Evolutionary conservation across 2,888 invertebrate species (phyloP).

Genomic region (Sinhomidia bicolor): DNA sequence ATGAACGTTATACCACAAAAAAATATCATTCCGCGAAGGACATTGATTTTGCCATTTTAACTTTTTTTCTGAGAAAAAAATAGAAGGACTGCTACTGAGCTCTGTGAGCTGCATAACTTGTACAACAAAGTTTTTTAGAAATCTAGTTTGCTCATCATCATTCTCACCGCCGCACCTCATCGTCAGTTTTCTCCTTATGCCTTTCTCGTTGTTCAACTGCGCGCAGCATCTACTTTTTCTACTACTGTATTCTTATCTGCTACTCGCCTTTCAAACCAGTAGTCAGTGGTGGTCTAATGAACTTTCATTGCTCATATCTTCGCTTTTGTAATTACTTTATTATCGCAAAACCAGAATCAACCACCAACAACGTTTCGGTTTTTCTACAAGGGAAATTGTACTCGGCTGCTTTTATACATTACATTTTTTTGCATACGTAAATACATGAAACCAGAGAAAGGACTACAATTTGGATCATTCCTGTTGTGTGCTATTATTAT

Average conservation of each 20-base stretch:
- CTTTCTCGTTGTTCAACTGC: conserved; percentile 19
- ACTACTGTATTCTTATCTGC: conserved; percentile 9
- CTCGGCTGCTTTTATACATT: background rate
- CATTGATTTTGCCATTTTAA: conserved; percentile 70
- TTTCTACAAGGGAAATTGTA: background rate
- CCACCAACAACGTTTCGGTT: background rate
- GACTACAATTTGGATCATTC: conserved; percentile 24
- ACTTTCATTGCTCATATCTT: conserved; percentile 61
- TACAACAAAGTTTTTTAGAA: background rate
- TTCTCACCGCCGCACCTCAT: background rate
- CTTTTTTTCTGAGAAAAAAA: background rate
- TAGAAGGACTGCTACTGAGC: background rate
- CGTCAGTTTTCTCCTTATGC: background rate
- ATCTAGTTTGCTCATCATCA: conserved; percentile 32
- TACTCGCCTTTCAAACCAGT: conserved; percentile 5
- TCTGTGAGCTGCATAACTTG: background rate
- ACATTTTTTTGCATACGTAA: background rate
- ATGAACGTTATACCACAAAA: background rate
- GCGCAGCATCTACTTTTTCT: conserved; percentile 15
- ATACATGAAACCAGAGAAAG: too few relatives aligned
- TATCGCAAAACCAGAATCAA: conserved; percentile 33
- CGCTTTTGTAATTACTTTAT: conserved; percentile 55
- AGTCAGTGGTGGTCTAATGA: conserved; percentile 64
- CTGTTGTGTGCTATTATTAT: conserved; percentile 14
- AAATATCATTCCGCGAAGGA: conserved; percentile 50